Evolutionary conservation across 2,113 vertebrate genomes (phyloP), one percentile per base, ranked within the genome.

Genomic region (Arenaria interpres): DNA sequence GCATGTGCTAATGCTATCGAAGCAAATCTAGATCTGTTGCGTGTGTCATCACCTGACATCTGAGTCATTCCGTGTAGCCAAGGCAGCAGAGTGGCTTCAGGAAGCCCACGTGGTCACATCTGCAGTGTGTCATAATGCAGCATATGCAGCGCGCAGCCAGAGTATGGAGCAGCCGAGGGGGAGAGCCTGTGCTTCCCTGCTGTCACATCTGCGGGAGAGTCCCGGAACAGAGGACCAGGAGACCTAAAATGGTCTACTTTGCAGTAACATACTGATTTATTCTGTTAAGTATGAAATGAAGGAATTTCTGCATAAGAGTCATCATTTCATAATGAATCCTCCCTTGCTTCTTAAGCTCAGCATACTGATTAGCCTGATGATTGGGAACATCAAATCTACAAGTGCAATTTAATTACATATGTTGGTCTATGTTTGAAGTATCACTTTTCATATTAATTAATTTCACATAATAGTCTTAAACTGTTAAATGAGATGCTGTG

Each of bases 41-140:
- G 4, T 20, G 59, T 37, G 73, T 50, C 12, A 2, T 21, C 59
- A 2, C 63, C 80, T 16, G 75, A 25, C 33, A 6, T 8, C 28
- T 48, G 73, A 90, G 79, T 62, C 39, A n/a, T 23, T 63, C 14
- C 0, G 4, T 7, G 41, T 7, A 62, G 48, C 66, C 3, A 5
- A 45, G 68, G 74, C 74, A 59, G 77, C 10, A 5, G 81, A 37
- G 62, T 45, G 4, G 33, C 80, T 77, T 18, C 46, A 10, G 63
- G 25, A 17, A 30, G 59, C 64, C 10, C 91, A 37, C 71, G 87
- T 96, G 85, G 75, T 48, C 67, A 19, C 95, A 71, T 76, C 96
- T 77, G 94, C 96, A 96, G 85, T 50, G 57, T 89, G 94, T 96
- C 91, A 93, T 95, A 94, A 91, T 94, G 96, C 96, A 97, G 91